Evolutionary conservation across 2,888 invertebrate genomes (phyloP), one percentile per base, ranked within the genome.

Genomic region (Bruchidius siliquastri): DNA sequence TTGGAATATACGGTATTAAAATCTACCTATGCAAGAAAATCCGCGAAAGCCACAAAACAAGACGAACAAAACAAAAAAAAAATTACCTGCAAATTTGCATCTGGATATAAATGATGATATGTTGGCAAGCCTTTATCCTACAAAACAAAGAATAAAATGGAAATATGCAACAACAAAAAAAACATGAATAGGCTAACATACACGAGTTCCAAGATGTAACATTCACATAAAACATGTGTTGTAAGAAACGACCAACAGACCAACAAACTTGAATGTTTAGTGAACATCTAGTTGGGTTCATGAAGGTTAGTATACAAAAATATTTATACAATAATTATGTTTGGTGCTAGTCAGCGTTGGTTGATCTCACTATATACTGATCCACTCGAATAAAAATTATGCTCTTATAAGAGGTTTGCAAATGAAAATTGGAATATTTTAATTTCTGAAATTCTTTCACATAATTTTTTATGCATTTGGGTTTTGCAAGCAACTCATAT

Each of bases 91-190:
- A 74, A 71, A 73, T 90, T 88, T 84, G 90, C 89, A 87, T 93
- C 92, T 82, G 93, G 93, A 83, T 91, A 91, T 82, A 92, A 91
- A 86, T 92, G 91, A 87, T 89, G 90, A 85, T 92, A 91, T 82
- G 91, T 90, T 80, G 92, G 91, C 79, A 91, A 88, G 88, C 90
- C 90, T 87, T 90, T 90, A 86, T 90, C 92, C 82, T 92, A 91
- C 90, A 93, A 88, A 79, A 77, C 82, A 76, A 81, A 78, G 77
- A 84, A 83, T 20, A 79, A 82, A 83, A 82, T 49, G 49, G 49
- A 80, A 74, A 75, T 76, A 77, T 76, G 74, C 74, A 76, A 73
- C 74, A 74, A 74, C 73, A 76, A 75, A 76, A 73, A 71, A 68
- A 75, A 49, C 2, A 26, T 26, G 2, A 4, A 26, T 26, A 26